Base-by-base conservation (phyloP, 2,797 vertebrate species). In the Phrynocephalus guinanensis region DNA sequence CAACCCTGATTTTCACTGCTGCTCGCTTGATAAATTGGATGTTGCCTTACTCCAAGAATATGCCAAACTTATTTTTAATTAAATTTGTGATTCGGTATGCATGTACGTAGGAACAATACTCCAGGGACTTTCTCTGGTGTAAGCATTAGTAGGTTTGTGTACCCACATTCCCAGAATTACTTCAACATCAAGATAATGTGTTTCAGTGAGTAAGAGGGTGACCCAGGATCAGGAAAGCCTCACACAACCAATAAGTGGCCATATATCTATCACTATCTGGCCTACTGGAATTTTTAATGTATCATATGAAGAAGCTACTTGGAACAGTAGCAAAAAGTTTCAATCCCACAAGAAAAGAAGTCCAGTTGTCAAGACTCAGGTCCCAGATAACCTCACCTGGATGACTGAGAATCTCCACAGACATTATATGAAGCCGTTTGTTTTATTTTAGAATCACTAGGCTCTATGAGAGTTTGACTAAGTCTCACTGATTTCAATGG, bases 31-130 rank as follows among this genome's bases (percentile, higher is more conserved):
- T 72, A 77, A 56, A 77, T 24, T 68, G 71, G 60, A 50, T 50
- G 78, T n/a, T 48, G 52, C 18, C 48, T 79, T 28, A 60, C 50
- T 77, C n/a, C 15, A 76, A 80, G 28, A 44, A 66, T 38, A 28
- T 44, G 60, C 38, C 10, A 70, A 79, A 79, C 7, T 50, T 66
- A 73, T 66, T 63, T 79, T 88, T 79, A 79, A 63, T 88, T 81
- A 75, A 52, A 24, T 3, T 18, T 81, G n/a, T 26, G 66, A 38
- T 50, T 44, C 44, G 11, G 66, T 20, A 6, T 48, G 28, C 7
- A n/a, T n/a, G 72, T 33, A 38, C 48, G 30, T 38, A 24, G 11
- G 33, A 70, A 50, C 3, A 28, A 22, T 44, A n/a, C 9, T 9
- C 33, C n/a, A 3, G 1, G 72, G 82, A 24, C 0, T 85, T 73